Conservation (phyloP, 2,888 invertebrate genomes). For the Seira ritae region DNA sequence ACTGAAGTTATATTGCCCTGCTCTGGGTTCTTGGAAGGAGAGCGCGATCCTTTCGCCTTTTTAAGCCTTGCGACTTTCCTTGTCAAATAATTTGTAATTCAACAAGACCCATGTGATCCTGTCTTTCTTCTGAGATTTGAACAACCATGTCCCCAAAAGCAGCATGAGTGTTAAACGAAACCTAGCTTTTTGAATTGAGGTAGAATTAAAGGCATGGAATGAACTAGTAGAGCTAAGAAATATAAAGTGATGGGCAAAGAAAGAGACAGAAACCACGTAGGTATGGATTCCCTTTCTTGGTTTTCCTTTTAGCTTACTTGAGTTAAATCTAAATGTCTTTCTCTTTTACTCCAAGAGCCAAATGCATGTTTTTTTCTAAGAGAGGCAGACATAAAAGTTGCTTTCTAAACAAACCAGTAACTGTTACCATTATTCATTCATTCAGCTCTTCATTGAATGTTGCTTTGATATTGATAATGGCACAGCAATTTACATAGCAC, state of each 20-base stretch:
- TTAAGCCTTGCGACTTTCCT: conserved; percentile 48
- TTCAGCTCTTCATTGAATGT: not conserved
- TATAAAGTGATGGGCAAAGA: too few relatives aligned
- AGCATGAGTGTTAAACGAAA: not conserved
- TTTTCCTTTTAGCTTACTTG: too few relatives aligned
- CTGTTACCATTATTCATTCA: not conserved
- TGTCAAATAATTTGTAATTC: conserved; percentile 73
- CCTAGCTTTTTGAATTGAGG: not conserved
- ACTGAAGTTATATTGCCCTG: not conserved
- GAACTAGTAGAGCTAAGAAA: not conserved
- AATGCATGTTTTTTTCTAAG: not conserved
- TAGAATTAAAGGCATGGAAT: not conserved
- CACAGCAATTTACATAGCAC: not conserved
- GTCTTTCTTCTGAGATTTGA: not conserved
- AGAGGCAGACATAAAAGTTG: not conserved
- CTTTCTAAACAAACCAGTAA: not conserved
- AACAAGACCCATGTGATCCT: conserved; percentile 48
- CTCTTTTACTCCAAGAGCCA: not conserved
- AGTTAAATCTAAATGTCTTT: not conserved
- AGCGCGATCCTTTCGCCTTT: conserved; percentile 42
- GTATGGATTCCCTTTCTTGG: too few relatives aligned
- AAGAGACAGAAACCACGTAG: too few relatives aligned
- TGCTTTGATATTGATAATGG: not conserved
- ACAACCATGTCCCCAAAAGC: not conserved
- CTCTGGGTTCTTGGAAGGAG: conserved; percentile 12